These are phyloP conservation scores for Gadopsis bispinosus DNA, from an alignment of 2,797 vertebrate genomes.

Conservation along the genomic window DNA sequence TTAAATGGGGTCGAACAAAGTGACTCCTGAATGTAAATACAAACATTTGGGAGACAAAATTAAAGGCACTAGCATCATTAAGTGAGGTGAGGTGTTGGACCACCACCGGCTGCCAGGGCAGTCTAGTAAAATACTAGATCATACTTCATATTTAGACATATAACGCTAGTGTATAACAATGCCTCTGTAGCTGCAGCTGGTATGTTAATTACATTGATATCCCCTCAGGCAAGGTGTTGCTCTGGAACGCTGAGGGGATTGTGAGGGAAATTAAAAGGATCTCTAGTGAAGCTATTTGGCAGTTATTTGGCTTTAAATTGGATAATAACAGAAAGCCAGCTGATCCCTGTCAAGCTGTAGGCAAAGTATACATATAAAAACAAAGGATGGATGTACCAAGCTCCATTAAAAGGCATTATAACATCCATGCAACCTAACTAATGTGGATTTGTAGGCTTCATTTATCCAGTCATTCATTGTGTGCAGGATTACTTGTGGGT, in stretches of 20 bases:
- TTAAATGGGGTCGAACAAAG: background rate
- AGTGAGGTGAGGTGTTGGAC: background rate
- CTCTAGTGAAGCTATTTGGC: constrained; percentile 21
- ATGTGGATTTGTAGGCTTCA: background rate
- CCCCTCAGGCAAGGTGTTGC: constrained; percentile 46
- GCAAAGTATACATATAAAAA: constrained; percentile 4
- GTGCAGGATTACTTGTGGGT: background rate
- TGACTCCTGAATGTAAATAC: constrained; percentile 6
- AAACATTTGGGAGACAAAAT: background rate
- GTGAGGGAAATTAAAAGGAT: constrained; percentile 46
- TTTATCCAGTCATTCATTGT: background rate
- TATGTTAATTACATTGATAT: constrained; percentile 63
- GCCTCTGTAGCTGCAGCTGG: constrained; percentile 43
- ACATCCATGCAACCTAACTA: background rate
- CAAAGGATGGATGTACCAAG: background rate
- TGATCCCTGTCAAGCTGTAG: constrained; percentile 23
- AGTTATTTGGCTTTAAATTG: constrained; percentile 28
- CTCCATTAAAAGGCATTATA: background rate
- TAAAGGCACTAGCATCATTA: background rate
- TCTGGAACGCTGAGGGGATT: constrained; percentile 40
- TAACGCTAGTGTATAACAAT: constrained; percentile 38
- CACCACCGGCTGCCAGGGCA: constrained; percentile 14
- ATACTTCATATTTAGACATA: constrained; percentile 33
- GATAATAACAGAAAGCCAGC: constrained; percentile 12
- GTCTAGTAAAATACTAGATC: constrained; percentile 21